These are phyloP conservation scores for Dendronephthya gigantea DNA, from an alignment of 64 coral and sea anemone species.

Conservation along the genomic window DNA sequence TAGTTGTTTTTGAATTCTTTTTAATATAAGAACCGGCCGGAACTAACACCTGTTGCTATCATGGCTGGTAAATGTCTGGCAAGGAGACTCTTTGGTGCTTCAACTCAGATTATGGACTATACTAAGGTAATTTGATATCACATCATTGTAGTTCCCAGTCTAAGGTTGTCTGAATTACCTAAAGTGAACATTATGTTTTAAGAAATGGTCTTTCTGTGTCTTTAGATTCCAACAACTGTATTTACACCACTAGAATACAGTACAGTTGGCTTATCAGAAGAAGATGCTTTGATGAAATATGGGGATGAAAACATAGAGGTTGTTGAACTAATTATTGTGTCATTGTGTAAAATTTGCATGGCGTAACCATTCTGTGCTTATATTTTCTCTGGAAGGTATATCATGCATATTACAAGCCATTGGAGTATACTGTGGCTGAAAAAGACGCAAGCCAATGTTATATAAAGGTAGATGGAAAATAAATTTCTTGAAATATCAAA, in stretches of 20 bases:
- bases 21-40: constrained; percentile 55
- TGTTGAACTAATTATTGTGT: too few species aligned
- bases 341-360: too few species aligned
- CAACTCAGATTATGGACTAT: constrained; percentile 67
- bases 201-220: not conserved
- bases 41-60: constrained; percentile 88
- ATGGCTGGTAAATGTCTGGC: constrained; percentile 79
- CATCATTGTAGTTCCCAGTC: too few species aligned
- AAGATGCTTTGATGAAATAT: constrained; percentile 51
- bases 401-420: constrained; percentile 93
- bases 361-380: not conserved
- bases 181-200: not conserved
- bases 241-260: constrained; percentile 90
- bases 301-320: constrained; percentile 84
- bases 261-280: constrained; percentile 66
- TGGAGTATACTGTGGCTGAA: constrained; percentile 64
- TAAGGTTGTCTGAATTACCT: not conserved
- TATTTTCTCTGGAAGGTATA: constrained; percentile 46
- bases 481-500: too few species aligned
- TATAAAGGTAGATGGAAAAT: constrained; percentile 47
- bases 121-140: constrained; percentile 42
- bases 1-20: not conserved
- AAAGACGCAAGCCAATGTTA: constrained; percentile 56
- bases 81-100: constrained; percentile 49
- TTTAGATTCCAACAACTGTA: constrained; percentile 67